Conservation (phyloP, 2,888 invertebrate species). For the Tenthredo scrophulariae region DNA sequence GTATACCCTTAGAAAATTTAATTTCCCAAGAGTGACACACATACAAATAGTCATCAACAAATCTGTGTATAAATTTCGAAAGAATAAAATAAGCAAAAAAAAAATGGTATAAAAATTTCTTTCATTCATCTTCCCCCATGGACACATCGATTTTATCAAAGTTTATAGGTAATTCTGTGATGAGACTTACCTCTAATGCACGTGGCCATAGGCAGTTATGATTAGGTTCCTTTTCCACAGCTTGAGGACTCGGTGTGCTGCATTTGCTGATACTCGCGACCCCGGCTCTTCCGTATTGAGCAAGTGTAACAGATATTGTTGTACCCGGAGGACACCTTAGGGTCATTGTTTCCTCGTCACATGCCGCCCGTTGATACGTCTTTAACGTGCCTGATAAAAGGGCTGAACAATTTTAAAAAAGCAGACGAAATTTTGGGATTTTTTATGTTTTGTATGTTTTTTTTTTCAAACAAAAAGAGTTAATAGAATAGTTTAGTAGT, state of each 20-base stretch:
- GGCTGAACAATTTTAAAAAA: conserved; percentile 81
- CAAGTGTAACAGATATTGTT: conserved; percentile 93
- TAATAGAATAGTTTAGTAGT: neutral
- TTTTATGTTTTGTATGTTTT: neutral
- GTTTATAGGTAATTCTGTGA: neutral
- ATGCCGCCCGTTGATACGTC: conserved; percentile 94
- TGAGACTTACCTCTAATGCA: conserved; percentile 86
- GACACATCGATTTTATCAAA: neutral
- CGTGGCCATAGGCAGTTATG: conserved; percentile 88
- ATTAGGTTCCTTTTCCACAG: conserved; percentile 78
- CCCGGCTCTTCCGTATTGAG: conserved; percentile 89
- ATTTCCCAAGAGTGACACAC: neutral
- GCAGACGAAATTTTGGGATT: conserved; percentile 2
- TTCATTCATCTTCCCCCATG: too few relatives aligned
- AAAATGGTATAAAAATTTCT: too few relatives aligned
- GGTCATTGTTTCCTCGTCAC: conserved; percentile 93
- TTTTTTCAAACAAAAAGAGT: neutral
- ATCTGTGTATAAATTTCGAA: too few relatives aligned
- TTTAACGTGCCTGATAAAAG: conserved; percentile 93
- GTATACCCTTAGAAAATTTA: neutral
- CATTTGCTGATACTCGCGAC: conserved; percentile 80
- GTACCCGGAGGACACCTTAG: conserved; percentile 95
- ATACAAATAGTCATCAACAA: neutral
- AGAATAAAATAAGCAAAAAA: too few relatives aligned
- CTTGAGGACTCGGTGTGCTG: conserved; percentile 75